These are phyloP conservation scores for Carapus acus DNA, from an alignment of 2,797 vertebrate genomes.

Conservation along the genomic window DNA sequence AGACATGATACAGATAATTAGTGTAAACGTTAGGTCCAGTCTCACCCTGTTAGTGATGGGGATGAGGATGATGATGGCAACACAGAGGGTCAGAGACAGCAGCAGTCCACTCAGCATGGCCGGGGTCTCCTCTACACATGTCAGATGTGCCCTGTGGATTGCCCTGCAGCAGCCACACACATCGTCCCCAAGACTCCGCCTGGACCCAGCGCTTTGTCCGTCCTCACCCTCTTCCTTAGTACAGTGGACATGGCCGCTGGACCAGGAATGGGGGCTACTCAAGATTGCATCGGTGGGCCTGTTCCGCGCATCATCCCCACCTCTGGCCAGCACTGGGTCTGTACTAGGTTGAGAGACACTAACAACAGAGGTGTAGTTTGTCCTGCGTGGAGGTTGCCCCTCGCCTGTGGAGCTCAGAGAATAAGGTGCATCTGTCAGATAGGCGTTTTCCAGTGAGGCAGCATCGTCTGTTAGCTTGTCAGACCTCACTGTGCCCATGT, in stretches of 20 bases:
- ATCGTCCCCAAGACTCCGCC: slow-evolving; percentile 21
- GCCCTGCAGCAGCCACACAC: slow-evolving; percentile 55
- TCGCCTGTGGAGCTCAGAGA: slow-evolving; percentile 2
- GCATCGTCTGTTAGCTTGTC: slow-evolving; percentile 4
- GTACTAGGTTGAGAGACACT: neutral
- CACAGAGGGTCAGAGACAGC: slow-evolving; percentile 69
- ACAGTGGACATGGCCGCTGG: slow-evolving; percentile 9
- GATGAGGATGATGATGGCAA: slow-evolving; percentile 69
- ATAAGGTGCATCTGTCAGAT: slow-evolving; percentile 13
- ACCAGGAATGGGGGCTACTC: slow-evolving; percentile 1
- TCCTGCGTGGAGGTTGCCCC: slow-evolving; percentile 8
- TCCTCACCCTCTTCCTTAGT: slow-evolving; percentile 18
- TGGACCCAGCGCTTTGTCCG: slow-evolving; percentile 23
- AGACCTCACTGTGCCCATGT: neutral
- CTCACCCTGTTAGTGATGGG: slow-evolving; percentile 64
- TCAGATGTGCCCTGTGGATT: slow-evolving; percentile 54
- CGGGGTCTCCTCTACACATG: slow-evolving; percentile 72
- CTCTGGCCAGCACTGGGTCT: neutral
- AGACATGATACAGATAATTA: too few relatives aligned
- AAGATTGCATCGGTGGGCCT: rapidly evolving
- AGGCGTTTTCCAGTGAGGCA: slow-evolving; percentile 2
- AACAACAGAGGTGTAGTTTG: neutral
- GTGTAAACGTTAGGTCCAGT: neutral
- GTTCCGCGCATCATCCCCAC: neutral
- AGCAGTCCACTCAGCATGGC: slow-evolving; percentile 70